phyloP scores from a whole-genome alignment of 92 coral and sea anemone species.

The Porites cylindrica region DNA sequence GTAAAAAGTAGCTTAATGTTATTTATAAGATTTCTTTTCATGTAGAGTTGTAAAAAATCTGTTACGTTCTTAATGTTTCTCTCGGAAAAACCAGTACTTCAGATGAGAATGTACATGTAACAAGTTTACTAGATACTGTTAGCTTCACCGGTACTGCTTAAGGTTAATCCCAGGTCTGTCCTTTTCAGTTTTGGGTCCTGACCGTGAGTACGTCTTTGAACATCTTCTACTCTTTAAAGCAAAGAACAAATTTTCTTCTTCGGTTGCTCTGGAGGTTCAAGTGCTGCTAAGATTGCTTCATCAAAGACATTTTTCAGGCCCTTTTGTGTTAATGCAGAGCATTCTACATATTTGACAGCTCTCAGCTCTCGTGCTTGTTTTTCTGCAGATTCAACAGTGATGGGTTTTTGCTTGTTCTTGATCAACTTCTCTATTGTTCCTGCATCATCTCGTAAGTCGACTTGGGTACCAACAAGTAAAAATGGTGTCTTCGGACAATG shows the following conservation, averaged over 20 bases:
- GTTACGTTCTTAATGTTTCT: too few species aligned
- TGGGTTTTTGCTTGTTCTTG: slow-evolving; percentile 98
- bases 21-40: too few species aligned
- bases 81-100: too few species aligned
- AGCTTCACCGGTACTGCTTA: not conserved
- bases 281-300: slow-evolving; percentile 95
- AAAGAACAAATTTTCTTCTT: slow-evolving; percentile 89
- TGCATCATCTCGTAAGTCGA: slow-evolving; percentile 96
- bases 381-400: slow-evolving; percentile 91
- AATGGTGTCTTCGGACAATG: slow-evolving; percentile 99
- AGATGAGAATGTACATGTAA: too few species aligned
- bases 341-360: slow-evolving; percentile 97
- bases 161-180: not conserved
- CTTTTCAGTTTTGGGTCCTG: not conserved
- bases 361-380: slow-evolving; percentile 88
- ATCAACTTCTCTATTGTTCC: slow-evolving; percentile 96
- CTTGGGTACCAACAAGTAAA: slow-evolving; percentile 99
- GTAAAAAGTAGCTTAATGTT: too few species aligned
- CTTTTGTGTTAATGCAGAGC: slow-evolving; percentile 95
- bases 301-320: slow-evolving; percentile 98
- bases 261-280: slow-evolving; percentile 97
- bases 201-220: not conserved
- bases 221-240: slow-evolving; percentile 48
- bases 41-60: too few species aligned
- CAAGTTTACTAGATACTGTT: not conserved